phyloP scores from a whole-genome alignment of 2,113 vertebrate genomes.

The Nycticebus coucang region DNA sequence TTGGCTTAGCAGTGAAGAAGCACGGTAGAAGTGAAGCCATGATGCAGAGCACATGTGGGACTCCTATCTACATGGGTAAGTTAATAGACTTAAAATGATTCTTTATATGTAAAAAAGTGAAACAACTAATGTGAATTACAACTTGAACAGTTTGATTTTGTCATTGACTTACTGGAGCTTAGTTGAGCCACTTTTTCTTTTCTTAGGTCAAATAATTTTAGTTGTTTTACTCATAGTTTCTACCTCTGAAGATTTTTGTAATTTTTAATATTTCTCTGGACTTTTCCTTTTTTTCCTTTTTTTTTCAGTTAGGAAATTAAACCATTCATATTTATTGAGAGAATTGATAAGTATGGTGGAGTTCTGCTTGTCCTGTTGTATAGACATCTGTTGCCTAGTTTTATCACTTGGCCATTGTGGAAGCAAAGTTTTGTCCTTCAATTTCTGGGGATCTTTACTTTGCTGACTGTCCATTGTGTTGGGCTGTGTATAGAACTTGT shows the following conservation, averaged over 20 bases:
- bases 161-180: background rate
- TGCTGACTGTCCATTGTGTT: too few relatives aligned
- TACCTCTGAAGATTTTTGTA: background rate
- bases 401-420: too few relatives aligned
- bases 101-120: background rate
- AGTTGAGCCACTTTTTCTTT: background rate
- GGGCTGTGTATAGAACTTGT: too few relatives aligned
- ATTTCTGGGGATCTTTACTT: too few relatives aligned
- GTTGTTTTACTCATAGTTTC: background rate
- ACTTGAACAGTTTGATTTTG: slow-evolving; percentile 29
- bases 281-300: background rate
- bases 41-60: slow-evolving; percentile 90
- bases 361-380: too few relatives aligned
- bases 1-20: slow-evolving; percentile 90
- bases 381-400: too few relatives aligned
- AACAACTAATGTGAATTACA: background rate
- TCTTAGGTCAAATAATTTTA: slow-evolving; percentile 24
- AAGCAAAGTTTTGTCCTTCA: too few relatives aligned
- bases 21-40: slow-evolving; percentile 88
- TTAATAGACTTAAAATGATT: background rate
- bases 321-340: too few relatives aligned
- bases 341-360: too few relatives aligned
- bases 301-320: too few relatives aligned
- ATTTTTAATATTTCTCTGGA: slow-evolving; percentile 10
- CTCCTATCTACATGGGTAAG: slow-evolving; percentile 91